A percentile compares a stretch with the other conserved stretches of the same genome.
Evolutionary conservation across 2,113 vertebrate genomes (phyloP).

Genomic region (Mesocricetus auratus): DNA sequence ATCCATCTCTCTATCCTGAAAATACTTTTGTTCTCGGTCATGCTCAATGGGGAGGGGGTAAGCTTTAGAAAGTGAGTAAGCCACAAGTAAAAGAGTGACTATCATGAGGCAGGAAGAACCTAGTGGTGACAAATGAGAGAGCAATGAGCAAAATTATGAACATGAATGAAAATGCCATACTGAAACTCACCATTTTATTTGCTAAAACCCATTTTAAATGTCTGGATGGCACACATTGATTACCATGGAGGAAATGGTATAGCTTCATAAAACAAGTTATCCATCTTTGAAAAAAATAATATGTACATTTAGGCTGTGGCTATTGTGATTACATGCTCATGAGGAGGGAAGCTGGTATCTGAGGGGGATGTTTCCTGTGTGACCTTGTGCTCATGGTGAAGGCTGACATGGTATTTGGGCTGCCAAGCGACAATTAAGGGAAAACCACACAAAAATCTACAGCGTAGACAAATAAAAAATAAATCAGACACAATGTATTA

Average conservation of each 20-base stretch:
- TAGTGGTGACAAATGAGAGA: neutral
- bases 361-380: neutral
- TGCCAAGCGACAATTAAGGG: neutral
- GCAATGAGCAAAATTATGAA: neutral
- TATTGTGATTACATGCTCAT: neutral
- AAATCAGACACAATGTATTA: neutral
- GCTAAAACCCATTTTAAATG: neutral
- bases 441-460: neutral
- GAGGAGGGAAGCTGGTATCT: neutral
- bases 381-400: neutral
- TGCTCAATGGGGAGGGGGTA: neutral
- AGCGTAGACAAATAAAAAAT: neutral
- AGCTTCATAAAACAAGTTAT: neutral
- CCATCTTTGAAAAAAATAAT: neutral
- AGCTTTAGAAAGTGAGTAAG: neutral
- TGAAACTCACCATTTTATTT: neutral
- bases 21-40: neutral
- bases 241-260: neutral
- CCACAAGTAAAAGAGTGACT: neutral
- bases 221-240: neutral
- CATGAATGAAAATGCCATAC: neutral
- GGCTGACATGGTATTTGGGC: neutral
- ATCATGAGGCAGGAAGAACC: neutral
- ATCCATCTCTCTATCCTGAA: neutral
- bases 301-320: neutral